phyloP scores from a whole-genome alignment of 2,888 invertebrate genomes.

The Encarsia formosa region DNA sequence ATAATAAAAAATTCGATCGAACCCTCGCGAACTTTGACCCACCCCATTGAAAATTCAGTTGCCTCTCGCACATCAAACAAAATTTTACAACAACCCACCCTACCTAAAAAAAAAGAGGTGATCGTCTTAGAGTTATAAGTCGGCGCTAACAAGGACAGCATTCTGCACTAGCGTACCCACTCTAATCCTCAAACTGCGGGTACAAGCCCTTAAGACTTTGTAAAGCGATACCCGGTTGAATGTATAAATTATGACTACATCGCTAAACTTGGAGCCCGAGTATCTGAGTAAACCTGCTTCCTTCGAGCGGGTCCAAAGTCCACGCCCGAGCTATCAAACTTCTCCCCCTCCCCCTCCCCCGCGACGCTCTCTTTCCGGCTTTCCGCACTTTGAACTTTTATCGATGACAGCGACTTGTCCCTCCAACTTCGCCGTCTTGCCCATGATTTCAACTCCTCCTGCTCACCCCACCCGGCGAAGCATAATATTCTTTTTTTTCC shows the following conservation, averaged over 20 bases:
- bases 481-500: too few relatives aligned
- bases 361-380: constrained; percentile 1
- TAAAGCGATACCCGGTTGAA: constrained; percentile 36
- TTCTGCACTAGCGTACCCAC: too few relatives aligned
- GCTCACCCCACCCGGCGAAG: too few relatives aligned
- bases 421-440: constrained; percentile 24
- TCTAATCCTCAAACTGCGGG: too few relatives aligned
- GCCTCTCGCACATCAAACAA: too few relatives aligned
- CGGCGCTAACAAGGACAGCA: too few relatives aligned
- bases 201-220: constrained; percentile 22
- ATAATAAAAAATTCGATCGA: too few relatives aligned
- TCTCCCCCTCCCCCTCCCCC: constrained; percentile 27
- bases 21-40: too few relatives aligned
- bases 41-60: too few relatives aligned
- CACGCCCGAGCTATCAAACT: constrained; percentile 27
- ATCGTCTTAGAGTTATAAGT: too few relatives aligned
- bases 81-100: too few relatives aligned
- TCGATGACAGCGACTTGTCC: constrained; percentile 36
- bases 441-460: neutral
- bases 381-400: constrained; percentile 38
- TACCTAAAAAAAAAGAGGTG: too few relatives aligned
- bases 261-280: constrained; percentile 28
- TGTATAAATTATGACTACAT: constrained; percentile 46
- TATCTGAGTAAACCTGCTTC: constrained; percentile 2
- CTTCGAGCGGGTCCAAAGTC: neutral